Base-by-base conservation (phyloP, 2,113 vertebrate species). In the Ctenomys sociabilis region DNA sequence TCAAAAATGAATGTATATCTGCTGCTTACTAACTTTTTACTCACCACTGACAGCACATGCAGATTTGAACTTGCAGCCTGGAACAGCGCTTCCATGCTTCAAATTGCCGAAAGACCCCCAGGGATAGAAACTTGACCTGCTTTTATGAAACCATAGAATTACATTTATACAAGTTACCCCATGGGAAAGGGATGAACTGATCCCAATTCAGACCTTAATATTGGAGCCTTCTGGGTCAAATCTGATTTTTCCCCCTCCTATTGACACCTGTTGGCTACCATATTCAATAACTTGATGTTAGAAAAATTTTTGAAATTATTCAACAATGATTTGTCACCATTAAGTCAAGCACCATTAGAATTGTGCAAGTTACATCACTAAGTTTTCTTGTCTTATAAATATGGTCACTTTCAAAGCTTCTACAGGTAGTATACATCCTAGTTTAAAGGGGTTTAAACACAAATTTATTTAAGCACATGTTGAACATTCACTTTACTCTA, bases 81-180 rank as follows among this genome's bases (percentile, higher is more conserved):
- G 77, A 98, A 97, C 97, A 97, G 95, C 94, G 97, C 97, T 98
- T 96, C 98, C 96, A 97, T 98, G 98, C 98, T 98, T 99, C 97
- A 98, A 97, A 98, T 98, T 98, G 98, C 98, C 97, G 96, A 95
- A 97, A 97, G 97, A 98, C 93, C 98, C 98, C 98, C 81, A 98
- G 98, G 98, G 98, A 98, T 93, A 98, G 98, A 98, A 98, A 98
- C 98, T 98, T 98, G 98, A 99, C 98, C 98, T 98, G 98, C 98
- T 98, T 99, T 99, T 98, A 98, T 98, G 98, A 98, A 98, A 98
- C 98, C 98, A 98, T 98, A 98, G 98, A 98, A 98, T 99, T 98
- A 99, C 98, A 98, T 98, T 98, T 98, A 98, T 98, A 98, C 98
- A 98, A 98, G 98, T 98, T 98, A 98, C 84, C 98, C 98, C 98